Percentiles rank a stretch among this genome's conserved stretches.
Evolutionary conservation across 2,888 invertebrate genomes (phyloP).

Genomic region (Cistogaster globosa): DNA sequence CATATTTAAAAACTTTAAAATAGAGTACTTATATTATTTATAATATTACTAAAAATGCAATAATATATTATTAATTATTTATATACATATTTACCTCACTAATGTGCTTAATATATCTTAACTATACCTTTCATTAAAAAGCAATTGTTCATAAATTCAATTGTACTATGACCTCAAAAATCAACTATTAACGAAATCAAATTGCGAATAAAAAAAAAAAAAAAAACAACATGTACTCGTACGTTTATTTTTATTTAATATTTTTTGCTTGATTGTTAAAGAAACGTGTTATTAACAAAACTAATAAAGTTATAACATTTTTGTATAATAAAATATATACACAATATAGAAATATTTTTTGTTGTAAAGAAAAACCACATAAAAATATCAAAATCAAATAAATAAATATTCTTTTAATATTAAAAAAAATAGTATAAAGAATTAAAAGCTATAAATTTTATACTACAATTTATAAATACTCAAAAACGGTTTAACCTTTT

Average conservation of each 20-base stretch:
- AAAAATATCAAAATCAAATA: conserved; percentile 58
- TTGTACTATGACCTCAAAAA: conserved; percentile 66
- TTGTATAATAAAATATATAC: conserved; percentile 25
- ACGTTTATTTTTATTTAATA: background rate
- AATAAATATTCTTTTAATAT: conserved; percentile 52
- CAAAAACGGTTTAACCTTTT: conserved; percentile 78
- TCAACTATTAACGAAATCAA: conserved; percentile 39
- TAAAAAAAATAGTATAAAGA: conserved; percentile 73
- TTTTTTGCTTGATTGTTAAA: background rate
- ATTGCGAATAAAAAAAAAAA: conserved; percentile 24
- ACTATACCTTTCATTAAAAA: conserved; percentile 61
- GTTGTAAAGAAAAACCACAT: conserved; percentile 9
- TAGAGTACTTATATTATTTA: background rate
- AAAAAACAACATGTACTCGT: background rate
- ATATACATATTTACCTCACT: background rate
- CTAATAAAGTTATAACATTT: conserved; percentile 80
- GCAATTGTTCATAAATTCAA: conserved; percentile 68
- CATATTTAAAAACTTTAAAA: too few species aligned
- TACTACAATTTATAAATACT: conserved; percentile 81
- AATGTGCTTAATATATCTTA: conserved; percentile 27
- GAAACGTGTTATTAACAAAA: conserved; percentile 75
- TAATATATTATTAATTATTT: background rate
- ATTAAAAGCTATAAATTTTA: conserved; percentile 71
- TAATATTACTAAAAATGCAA: background rate
- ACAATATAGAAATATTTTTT: conserved; percentile 30